Percentiles rank a stretch among this genome's conserved stretches.
These are phyloP conservation scores for Hirudinaria manillensis DNA, from an alignment of 2,888 invertebrate species.

Conservation along the genomic window DNA sequence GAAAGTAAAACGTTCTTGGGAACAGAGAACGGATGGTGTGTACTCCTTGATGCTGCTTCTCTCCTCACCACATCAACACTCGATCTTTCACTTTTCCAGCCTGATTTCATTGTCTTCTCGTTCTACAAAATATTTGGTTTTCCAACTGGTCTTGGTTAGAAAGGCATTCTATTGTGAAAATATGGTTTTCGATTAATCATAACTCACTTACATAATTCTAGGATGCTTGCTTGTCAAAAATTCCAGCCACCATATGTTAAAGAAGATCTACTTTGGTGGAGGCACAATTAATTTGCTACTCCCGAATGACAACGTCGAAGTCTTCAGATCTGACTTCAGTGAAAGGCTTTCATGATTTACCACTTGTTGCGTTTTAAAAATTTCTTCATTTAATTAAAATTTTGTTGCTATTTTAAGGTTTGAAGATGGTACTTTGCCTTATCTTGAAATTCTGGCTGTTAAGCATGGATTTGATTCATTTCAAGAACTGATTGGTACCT, in stretches of 20 bases:
- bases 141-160: slow-evolving; percentile 79
- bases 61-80: slow-evolving; percentile 72
- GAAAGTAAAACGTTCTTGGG: slow-evolving; percentile 9
- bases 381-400: not conserved
- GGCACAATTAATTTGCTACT: slow-evolving; percentile 83
- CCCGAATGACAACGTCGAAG: slow-evolving; percentile 67
- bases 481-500: slow-evolving; percentile 61
- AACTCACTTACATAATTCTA: slow-evolving; percentile 32
- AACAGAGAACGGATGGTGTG: slow-evolving; percentile 45
- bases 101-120: slow-evolving; percentile 84
- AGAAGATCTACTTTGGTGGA: slow-evolving; percentile 79
- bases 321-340: slow-evolving; percentile 64
- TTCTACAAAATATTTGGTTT: slow-evolving; percentile 96
- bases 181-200: not conserved
- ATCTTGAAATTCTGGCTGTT: slow-evolving; percentile 74
- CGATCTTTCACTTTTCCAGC: slow-evolving; percentile 66
- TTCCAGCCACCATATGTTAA: slow-evolving; percentile 56
- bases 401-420: slow-evolving; percentile 60
- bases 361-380: slow-evolving; percentile 3
- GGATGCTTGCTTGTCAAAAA: slow-evolving; percentile 75
- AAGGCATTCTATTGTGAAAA: not conserved
- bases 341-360: slow-evolving; percentile 63
- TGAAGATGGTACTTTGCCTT: slow-evolving; percentile 89
- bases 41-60: slow-evolving; percentile 79
- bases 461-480: slow-evolving; percentile 76